phyloP scores from a whole-genome alignment of 2,113 vertebrate species.

The Poeciliopsis prolifica region DNA sequence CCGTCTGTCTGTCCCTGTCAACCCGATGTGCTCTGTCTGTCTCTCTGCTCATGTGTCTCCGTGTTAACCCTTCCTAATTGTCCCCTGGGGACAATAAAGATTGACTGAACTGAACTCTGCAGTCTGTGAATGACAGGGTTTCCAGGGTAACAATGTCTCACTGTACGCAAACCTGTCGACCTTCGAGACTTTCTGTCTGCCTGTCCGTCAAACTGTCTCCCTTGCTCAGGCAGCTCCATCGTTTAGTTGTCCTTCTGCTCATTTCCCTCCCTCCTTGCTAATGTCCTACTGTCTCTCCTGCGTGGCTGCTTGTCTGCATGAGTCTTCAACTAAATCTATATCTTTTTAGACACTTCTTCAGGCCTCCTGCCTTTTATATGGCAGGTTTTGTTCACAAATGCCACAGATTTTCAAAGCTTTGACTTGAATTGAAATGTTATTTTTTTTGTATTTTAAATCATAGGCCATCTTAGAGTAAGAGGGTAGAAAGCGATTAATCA shows the following conservation, averaged over 20 bases:
- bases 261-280: neutral
- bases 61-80: slow-evolving; percentile 49
- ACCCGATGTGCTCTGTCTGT: slow-evolving; percentile 6
- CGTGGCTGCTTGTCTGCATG: neutral
- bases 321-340: slow-evolving; percentile 9
- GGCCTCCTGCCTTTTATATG: neutral
- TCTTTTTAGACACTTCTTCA: slow-evolving; percentile 1
- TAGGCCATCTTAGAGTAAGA: slow-evolving; percentile 25
- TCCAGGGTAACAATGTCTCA: slow-evolving; percentile 35
- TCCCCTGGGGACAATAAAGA: slow-evolving; percentile 46
- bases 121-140: slow-evolving; percentile 56
- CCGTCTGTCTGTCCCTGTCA: neutral
- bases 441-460: slow-evolving; percentile 16
- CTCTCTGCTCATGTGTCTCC: neutral
- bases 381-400: slow-evolving; percentile 42
- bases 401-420: neutral
- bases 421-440: slow-evolving; percentile 38
- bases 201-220: slow-evolving; percentile 15
- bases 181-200: slow-evolving; percentile 29
- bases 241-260: neutral
- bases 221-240: neutral
- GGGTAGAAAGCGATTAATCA: slow-evolving; percentile 45
- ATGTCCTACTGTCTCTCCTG: neutral
- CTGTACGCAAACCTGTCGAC: slow-evolving; percentile 51
- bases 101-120: slow-evolving; percentile 47